These are phyloP conservation scores for Allophyes oxyacanthae DNA, from an alignment of 2,888 invertebrate species.

Conservation along the genomic window DNA sequence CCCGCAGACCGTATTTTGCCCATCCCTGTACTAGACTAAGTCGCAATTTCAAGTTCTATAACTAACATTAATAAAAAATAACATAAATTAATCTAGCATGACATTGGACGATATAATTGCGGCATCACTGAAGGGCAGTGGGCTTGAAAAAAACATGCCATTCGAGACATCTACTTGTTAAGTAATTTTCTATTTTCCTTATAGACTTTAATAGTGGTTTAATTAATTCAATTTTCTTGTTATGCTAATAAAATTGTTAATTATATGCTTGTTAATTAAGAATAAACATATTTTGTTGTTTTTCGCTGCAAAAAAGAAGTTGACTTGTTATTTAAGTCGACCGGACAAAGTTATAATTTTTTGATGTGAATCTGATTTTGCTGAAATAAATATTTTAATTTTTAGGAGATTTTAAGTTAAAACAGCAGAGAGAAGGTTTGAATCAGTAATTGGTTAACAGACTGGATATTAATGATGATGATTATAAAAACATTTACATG, in stretches of 20 bases:
- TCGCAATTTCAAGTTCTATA: constrained; percentile 21
- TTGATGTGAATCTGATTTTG: background rate
- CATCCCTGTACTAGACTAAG: too few species aligned
- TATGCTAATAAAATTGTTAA: constrained; percentile 39
- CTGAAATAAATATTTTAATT: background rate
- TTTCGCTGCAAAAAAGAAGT: background rate
- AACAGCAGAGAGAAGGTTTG: too few species aligned
- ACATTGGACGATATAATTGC: constrained; percentile 52
- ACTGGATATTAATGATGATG: too few species aligned
- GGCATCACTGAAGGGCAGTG: constrained; percentile 43
- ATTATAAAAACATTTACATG: too few species aligned
- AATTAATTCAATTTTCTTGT: constrained; percentile 32
- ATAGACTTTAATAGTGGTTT: constrained; percentile 32
- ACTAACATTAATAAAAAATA: constrained; percentile 20
- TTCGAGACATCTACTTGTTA: constrained; percentile 17
- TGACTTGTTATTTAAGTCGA: constrained; percentile 1
- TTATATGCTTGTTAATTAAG: constrained; percentile 26
- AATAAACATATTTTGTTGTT: constrained; percentile 5
- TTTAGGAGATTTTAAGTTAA: too few species aligned
- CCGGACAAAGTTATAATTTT: background rate
- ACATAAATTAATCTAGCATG: constrained; percentile 52
- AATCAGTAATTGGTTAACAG: background rate
- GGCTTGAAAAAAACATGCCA: constrained; percentile 41
- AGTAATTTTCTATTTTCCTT: constrained; percentile 56
- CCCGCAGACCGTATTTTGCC: too few species aligned